phyloP scores from a whole-genome alignment of 2,888 invertebrate species.

The Pegoplata infirma region DNA sequence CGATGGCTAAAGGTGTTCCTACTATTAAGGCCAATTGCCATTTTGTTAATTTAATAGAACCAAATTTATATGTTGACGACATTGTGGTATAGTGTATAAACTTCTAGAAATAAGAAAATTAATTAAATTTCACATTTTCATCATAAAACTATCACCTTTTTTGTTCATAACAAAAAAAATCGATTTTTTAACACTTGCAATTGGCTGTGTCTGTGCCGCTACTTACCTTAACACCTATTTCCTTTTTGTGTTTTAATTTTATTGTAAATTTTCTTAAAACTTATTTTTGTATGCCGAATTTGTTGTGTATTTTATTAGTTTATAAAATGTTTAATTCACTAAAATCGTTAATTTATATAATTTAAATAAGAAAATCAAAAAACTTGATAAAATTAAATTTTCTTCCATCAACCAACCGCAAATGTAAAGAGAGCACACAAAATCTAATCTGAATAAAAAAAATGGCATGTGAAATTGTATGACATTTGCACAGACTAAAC shows the following conservation, averaged over 20 bases:
- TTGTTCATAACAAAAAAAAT: constrained; percentile 28
- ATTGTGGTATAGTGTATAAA: constrained; percentile 29
- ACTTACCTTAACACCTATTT: constrained; percentile 22
- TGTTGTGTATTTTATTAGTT: not conserved
- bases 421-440: not conserved
- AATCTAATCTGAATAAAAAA: constrained; percentile 15
- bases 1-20: constrained; percentile 90
- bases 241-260: not conserved
- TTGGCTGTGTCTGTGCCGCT: not conserved
- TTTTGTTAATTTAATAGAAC: constrained; percentile 79
- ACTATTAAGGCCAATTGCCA: constrained; percentile 92
- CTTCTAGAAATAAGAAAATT: not conserved
- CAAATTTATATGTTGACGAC: constrained; percentile 67
- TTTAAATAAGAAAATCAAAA: constrained; percentile 29
- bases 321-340: constrained; percentile 39
- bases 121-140: constrained; percentile 5
- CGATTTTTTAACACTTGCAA: constrained; percentile 35
- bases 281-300: constrained; percentile 2
- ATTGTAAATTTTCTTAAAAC: not conserved
- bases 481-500: no score
- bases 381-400: not conserved
- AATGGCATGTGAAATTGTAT: constrained; percentile 24
- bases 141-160: constrained; percentile 5
- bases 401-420: not conserved
- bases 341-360: constrained; percentile 32